Base-by-base conservation (phyloP, 2,888 invertebrate species). In the Agonopterix heracliana region DNA sequence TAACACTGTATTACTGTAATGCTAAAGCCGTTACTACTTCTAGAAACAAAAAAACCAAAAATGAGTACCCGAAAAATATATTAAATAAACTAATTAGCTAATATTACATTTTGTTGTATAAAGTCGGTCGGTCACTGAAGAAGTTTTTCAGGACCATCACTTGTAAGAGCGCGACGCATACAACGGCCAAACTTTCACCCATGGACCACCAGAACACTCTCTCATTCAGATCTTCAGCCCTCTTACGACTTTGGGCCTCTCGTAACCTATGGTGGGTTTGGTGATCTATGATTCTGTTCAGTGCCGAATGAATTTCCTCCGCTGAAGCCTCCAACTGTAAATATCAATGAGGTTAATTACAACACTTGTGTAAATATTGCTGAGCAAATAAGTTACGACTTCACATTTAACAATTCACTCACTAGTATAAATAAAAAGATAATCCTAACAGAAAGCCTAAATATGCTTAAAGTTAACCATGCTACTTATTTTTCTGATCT, bases 211-310 rank as follows among this genome's bases (percentile, higher is more conserved):
- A 92, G 71, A 96, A 90, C 8, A 99, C 98, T 64, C 96, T 91
- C 74, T 98, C 97, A 68, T 98, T 99, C 48, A 99, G 89, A 74
- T 98, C 97, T 84, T 99, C 99, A 0, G 98, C 99, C 52, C 98
- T 91, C 71, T 97, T 98, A 47, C 98, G 92, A 46, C 98, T 95
- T 77, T 98, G 97, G 1, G 98, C 94, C 86, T 99, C 99, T 47
- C 97, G 90, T 54, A 99, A 84, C 52, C 98, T 91, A 84, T 99
- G 98, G 85, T 99, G 98, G 4, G 99, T 99, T 89, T 99, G 99
- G 69, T 95, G 96, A 79, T 99, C 99, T 56, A 97, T 90, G 49
- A 98, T 95, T 56, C 92, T 93, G 66, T 95, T 96, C 45, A 98
- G 87, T 54, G 95, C 93, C 74, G 96, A 96, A 77, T 98, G 98